Evolutionary conservation across 1,140 invertebrate species (phyloP), one percentile per base, ranked within the genome.

Genomic region (Scaptomyza pallida): DNA sequence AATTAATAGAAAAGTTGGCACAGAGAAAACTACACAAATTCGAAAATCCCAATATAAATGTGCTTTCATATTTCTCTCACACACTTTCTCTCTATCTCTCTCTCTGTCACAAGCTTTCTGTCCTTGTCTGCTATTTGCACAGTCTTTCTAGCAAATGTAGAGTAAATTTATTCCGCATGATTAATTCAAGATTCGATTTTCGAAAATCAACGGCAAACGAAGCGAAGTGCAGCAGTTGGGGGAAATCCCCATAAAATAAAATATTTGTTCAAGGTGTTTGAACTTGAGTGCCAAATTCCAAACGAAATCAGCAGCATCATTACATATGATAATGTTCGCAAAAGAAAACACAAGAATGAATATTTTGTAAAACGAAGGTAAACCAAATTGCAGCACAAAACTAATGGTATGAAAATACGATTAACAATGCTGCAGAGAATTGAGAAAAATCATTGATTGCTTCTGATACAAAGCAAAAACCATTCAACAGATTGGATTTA

Each of bases 141-240:
- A 51, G 10, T 33, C 21, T 47, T 37, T 60, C 17, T 37, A 16
- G 43, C 44, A 70, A 64, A 63, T 64, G 51, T 64, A 41, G 61
- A 75, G 61, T 75, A 71, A 78, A 78, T 78, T 75, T 72, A 75
- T 78, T 78, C 72, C 75, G 51, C 75, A 75, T 78, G 75, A 78
- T 78, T 78, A 78, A 75, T 75, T 78, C 72, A 60, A 72, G 72
- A 75, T 75, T 78, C 72, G 67, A 78, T 78, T 78, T 75, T 59
- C 60, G 21, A 35, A 63, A 60, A 40, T 44, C 45, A 50, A 61
- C 50, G 5, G 35, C 3, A 23, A 52, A 6, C 43, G n/a, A 8
- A 47, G 44, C 10, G 26, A 6, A 9, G 8, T 37, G 33, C 19
- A 17, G n/a, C 21, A 43, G 19, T 15, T 9, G 15, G 15, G 15